Conservation (phyloP, 2,797 vertebrate genomes). For the Apogon hyalosoma region DNA sequence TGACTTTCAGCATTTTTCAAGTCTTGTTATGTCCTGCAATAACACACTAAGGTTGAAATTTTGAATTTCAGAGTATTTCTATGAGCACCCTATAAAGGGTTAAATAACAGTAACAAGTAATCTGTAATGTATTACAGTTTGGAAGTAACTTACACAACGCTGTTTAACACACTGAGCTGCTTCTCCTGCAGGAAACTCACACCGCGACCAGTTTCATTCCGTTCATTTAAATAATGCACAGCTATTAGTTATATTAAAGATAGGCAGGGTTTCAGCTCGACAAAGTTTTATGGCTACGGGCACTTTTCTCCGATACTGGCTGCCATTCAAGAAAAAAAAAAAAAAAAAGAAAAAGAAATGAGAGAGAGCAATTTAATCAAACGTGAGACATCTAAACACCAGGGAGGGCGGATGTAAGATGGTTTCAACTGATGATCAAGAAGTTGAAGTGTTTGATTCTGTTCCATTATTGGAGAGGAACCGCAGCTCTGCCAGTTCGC, state of each 20-base stretch:
- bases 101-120: too few relatives aligned
- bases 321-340: constrained; percentile 30
- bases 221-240: constrained; percentile 60
- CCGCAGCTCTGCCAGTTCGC: constrained; percentile 42
- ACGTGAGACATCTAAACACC: constrained; percentile 63
- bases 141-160: too few relatives aligned
- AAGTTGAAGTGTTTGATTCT: constrained; percentile 44
- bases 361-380: constrained; percentile 64
- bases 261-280: constrained; percentile 34
- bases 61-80: too few relatives aligned
- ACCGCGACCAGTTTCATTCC: constrained; percentile 24
- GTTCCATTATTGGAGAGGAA: constrained; percentile 57
- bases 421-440: constrained; percentile 56
- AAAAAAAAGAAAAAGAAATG: neutral
- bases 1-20: too few relatives aligned
- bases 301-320: constrained; percentile 50
- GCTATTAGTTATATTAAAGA: constrained; percentile 68
- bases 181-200: constrained; percentile 22
- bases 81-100: too few relatives aligned
- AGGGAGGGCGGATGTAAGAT: constrained; percentile 46
- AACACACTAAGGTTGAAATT: too few relatives aligned
- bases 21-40: too few relatives aligned
- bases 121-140: too few relatives aligned
- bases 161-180: constrained; percentile 29
- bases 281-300: constrained; percentile 53